These are phyloP conservation scores for Bimastos eiseni DNA, from an alignment of 2,888 invertebrate species.

Conservation along the genomic window DNA sequence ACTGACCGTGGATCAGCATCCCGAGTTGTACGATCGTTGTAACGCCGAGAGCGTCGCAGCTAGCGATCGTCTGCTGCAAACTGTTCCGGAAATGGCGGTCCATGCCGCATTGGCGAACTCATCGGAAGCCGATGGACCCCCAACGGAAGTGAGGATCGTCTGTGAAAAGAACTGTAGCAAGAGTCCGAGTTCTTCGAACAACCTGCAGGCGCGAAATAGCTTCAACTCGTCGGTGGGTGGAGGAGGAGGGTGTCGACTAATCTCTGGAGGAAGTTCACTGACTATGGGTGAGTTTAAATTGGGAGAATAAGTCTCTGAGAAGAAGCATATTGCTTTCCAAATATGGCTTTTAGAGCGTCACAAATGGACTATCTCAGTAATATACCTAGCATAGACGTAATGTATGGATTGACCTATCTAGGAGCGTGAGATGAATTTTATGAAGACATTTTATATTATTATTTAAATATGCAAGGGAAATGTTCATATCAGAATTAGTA, in stretches of 20 bases:
- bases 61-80: background rate
- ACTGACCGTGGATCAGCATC: background rate
- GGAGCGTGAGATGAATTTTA: no score
- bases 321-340: no score
- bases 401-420: no score
- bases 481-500: no score
- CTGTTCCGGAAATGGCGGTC: background rate
- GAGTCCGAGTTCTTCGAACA: background rate
- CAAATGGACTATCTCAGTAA: no score
- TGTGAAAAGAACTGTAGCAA: background rate
- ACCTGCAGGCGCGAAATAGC: background rate
- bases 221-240: background rate
- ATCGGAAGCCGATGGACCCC: background rate
- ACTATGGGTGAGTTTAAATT: background rate
- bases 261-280: background rate
- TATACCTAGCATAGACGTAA: no score
- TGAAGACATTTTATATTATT: no score
- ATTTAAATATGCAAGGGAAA: no score
- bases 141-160: background rate
- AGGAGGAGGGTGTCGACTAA: background rate
- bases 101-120: background rate
- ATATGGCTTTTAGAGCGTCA: no score
- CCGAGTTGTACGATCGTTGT: background rate
- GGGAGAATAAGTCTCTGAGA: background rate
- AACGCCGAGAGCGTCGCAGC: background rate